These are phyloP conservation scores for Drosophila dunni DNA, from an alignment of 1,140 invertebrate genomes.

Conservation along the genomic window DNA sequence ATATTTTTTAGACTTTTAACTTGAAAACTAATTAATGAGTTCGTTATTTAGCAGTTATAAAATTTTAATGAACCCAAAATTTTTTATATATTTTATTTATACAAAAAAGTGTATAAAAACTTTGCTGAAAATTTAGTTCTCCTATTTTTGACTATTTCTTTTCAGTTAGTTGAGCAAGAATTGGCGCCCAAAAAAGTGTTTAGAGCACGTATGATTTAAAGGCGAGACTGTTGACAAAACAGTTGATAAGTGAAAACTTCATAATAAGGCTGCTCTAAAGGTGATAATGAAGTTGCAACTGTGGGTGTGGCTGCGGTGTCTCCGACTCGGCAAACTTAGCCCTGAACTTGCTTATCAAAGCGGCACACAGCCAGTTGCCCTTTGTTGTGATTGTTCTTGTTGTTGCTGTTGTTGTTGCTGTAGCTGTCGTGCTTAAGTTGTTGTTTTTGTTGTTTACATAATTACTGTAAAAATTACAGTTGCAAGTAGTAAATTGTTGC, in stretches of 20 bases:
- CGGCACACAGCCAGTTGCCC: slow-evolving; percentile 40
- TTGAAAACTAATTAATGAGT: too few relatives aligned
- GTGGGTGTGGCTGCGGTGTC: slow-evolving; percentile 14
- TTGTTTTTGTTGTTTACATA: slow-evolving; percentile 65
- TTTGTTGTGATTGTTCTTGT: slow-evolving; percentile 12
- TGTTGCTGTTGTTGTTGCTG: not conserved
- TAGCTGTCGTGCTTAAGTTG: slow-evolving; percentile 43
- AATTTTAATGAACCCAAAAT: too few relatives aligned
- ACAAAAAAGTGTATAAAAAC: too few relatives aligned
- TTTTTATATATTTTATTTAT: too few relatives aligned
- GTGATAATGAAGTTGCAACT: slow-evolving; percentile 10
- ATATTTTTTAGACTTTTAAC: too few relatives aligned
- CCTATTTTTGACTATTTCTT: not conserved
- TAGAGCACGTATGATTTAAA: slow-evolving; percentile 73
- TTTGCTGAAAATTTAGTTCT: too few relatives aligned
- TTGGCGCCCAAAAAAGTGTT: slow-evolving; percentile 58
- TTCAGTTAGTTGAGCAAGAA: slow-evolving; percentile 48
- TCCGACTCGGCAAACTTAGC: slow-evolving; percentile 29
- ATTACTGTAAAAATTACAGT: slow-evolving; percentile 79
- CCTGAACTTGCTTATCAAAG: slow-evolving; percentile 80
- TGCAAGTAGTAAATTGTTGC: slow-evolving; percentile 58
- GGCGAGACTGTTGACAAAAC: slow-evolving; percentile 33
- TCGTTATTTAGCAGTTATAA: too few relatives aligned
- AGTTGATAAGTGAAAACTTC: slow-evolving; percentile 47
- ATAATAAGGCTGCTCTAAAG: not conserved